A percentile compares a stretch with the other conserved stretches of the same genome.
Conservation (phyloP, 2,113 vertebrate species). For the Microtus ochrogaster region DNA sequence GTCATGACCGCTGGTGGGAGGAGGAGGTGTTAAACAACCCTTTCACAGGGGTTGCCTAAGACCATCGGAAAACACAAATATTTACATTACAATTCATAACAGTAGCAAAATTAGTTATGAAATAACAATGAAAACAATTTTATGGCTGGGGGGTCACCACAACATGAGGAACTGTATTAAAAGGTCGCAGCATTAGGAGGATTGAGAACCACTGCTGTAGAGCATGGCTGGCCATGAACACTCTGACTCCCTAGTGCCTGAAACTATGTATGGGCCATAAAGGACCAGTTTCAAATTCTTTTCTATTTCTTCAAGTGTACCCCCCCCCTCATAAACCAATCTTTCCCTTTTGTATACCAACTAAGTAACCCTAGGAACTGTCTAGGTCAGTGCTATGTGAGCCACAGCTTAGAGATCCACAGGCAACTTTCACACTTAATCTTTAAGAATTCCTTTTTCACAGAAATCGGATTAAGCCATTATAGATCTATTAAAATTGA, state of each 20-base stretch:
- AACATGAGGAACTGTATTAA: not conserved
- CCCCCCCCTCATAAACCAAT: not conserved
- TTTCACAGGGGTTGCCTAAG: not conserved
- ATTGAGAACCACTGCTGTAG: not conserved
- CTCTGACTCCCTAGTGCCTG: not conserved
- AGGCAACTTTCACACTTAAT: constrained; percentile 11
- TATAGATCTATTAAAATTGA: not conserved
- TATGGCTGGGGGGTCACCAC: not conserved
- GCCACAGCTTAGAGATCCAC: not conserved
- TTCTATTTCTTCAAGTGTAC: not conserved
- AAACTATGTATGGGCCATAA: not conserved
- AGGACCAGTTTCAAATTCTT: not conserved
- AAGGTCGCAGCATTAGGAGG: not conserved
- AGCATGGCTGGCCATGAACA: not conserved
- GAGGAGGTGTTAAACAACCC: not conserved
- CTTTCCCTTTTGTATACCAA: not conserved
- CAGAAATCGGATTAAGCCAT: not conserved
- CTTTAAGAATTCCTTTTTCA: not conserved
- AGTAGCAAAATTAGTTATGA: not conserved
- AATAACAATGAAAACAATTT: not conserved
- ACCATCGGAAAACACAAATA: not conserved
- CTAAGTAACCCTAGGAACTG: not conserved
- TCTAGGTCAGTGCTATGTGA: not conserved
- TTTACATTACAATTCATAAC: not conserved
- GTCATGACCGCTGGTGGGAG: not conserved